phyloP scores from a whole-genome alignment of 2,888 invertebrate species.

The Sepiola atlantica region DNA sequence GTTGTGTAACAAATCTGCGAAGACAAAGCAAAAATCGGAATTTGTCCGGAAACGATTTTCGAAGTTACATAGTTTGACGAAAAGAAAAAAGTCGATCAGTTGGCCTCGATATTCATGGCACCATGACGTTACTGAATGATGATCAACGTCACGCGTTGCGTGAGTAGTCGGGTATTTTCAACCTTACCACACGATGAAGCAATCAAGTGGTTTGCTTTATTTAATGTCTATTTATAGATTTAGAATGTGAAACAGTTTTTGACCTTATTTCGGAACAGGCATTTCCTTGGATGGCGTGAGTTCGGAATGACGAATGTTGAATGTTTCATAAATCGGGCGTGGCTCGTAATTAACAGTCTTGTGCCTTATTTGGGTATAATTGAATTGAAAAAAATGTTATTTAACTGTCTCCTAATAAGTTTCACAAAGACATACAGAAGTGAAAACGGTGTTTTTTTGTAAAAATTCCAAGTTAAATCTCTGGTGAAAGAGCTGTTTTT shows the following conservation, averaged over 20 bases:
- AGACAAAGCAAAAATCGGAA: too few relatives aligned
- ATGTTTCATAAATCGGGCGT: not conserved
- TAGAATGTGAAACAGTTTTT: not conserved
- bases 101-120: not conserved
- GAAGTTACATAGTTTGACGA: too few relatives aligned
- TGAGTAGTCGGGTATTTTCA: not conserved
- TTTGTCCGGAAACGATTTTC: too few relatives aligned
- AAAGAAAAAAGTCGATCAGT: too few relatives aligned
- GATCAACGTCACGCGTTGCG: not conserved
- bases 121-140: not conserved
- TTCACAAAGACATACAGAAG: too few relatives aligned
- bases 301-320: not conserved
- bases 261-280: not conserved
- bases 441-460: too few relatives aligned
- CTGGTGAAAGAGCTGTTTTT: too few relatives aligned
- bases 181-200: not conserved
- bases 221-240: not conserved
- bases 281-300: not conserved
- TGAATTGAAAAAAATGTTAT: too few relatives aligned
- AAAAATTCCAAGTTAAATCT: too few relatives aligned
- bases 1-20: too few relatives aligned
- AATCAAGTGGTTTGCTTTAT: not conserved
- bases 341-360: not conserved
- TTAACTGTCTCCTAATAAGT: too few relatives aligned
- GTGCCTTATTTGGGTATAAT: too few relatives aligned